Conservation (phyloP, 2,797 vertebrate genomes). For the Eutrigla gurnardus region DNA sequence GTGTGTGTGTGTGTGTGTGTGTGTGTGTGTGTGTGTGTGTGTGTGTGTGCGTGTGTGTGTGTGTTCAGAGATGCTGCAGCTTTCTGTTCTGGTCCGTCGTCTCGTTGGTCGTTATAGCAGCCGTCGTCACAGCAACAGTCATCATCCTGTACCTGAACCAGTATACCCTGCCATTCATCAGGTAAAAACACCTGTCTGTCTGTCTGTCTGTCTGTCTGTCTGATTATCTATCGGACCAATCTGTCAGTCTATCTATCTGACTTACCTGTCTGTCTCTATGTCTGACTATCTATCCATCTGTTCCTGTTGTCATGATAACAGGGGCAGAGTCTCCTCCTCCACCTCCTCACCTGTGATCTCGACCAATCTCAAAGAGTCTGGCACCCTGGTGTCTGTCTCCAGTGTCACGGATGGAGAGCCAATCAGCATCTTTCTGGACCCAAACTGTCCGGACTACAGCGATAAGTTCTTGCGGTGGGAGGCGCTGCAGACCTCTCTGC, state of each 20-base stretch:
- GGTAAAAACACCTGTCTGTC: constrained; percentile 41
- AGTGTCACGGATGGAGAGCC: constrained; percentile 83
- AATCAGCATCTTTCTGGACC: constrained; percentile 91
- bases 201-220: background rate
- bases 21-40: constrained; percentile 30
- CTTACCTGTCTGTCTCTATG: background rate
- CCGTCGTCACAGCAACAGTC: constrained; percentile 80
- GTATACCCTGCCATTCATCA: constrained; percentile 70
- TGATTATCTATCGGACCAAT: background rate
- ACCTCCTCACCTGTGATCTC: constrained; percentile 84
- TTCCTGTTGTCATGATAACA: constrained; percentile 34
- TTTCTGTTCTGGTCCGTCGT: constrained; percentile 84
- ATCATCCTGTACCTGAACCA: constrained; percentile 88
- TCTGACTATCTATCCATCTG: constrained; percentile 7
- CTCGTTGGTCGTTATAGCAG: constrained; percentile 79
- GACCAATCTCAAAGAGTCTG: constrained; percentile 86
- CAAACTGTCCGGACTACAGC: constrained; percentile 88
- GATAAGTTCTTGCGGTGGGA: constrained; percentile 87
- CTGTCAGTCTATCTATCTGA: background rate
- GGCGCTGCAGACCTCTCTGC: constrained; percentile 87
- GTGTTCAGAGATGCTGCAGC: constrained; percentile 77
- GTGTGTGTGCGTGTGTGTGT: constrained; percentile 33
- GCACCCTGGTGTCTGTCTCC: constrained; percentile 90
- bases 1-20: constrained; percentile 32
- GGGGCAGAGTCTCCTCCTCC: constrained; percentile 37